phyloP scores from a whole-genome alignment of 2,113 vertebrate genomes.

The Menidia beryllina region DNA sequence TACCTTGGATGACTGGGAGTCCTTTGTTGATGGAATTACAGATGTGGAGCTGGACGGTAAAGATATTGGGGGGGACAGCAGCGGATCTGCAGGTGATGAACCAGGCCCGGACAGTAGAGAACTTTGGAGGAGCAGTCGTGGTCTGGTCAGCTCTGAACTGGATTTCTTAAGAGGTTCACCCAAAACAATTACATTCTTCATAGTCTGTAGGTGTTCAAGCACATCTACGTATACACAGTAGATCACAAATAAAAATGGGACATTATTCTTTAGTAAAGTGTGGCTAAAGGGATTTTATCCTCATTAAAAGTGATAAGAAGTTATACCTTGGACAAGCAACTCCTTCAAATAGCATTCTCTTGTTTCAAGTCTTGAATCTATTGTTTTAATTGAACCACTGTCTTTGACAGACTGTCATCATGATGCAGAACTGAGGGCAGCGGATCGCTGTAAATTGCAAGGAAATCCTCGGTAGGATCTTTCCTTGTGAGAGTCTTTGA shows the following conservation, averaged over 20 bases:
- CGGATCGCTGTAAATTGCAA: background rate
- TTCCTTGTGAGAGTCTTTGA: background rate
- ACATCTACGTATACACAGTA: constrained; percentile 22
- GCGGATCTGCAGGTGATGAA: constrained; percentile 10
- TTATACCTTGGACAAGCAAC: constrained; percentile 5
- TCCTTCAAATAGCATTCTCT: constrained; percentile 23
- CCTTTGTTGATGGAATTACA: too few relatives aligned
- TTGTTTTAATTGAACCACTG: background rate
- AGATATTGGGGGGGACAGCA: constrained; percentile 2
- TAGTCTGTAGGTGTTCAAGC: constrained; percentile 10
- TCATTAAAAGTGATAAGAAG: too few relatives aligned
- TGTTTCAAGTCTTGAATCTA: constrained; percentile 22
- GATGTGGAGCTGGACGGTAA: background rate
- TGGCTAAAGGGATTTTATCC: too few relatives aligned
- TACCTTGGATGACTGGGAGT: constrained; percentile 11
- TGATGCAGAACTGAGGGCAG: background rate
- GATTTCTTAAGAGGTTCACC: constrained; percentile 23
- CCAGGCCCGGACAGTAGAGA: constrained; percentile 6
- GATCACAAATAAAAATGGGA: constrained; percentile 2
- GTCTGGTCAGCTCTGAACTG: background rate
- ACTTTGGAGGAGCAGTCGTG: background rate
- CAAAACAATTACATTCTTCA: constrained; percentile 16
- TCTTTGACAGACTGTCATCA: background rate
- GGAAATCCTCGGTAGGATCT: background rate
- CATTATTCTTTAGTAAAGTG: too few relatives aligned